Evolutionary conservation across 1,140 invertebrate species (phyloP).

Genomic region (Paralvinella palmiformis): DNA sequence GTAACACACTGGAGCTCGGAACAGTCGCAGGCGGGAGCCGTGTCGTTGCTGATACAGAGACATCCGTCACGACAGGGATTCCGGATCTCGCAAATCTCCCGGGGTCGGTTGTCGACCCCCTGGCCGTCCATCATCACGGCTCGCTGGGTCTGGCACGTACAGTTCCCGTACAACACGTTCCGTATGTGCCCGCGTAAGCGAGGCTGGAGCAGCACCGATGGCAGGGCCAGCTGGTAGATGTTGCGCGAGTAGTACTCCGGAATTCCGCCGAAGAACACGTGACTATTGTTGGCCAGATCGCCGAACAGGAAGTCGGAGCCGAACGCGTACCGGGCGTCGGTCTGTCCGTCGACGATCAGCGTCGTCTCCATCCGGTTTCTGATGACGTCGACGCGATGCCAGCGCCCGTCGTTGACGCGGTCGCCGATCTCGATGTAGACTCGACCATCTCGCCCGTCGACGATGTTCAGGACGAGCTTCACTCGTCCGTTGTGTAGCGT

Average conservation of each 20-base stretch:
- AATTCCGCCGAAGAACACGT: slow-evolving; percentile 39
- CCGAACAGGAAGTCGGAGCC: slow-evolving; percentile 37
- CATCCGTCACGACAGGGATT: slow-evolving; percentile 28
- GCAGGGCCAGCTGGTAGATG: slow-evolving; percentile 26
- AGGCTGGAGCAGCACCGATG: slow-evolving; percentile 26
- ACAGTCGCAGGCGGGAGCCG: slow-evolving; percentile 15
- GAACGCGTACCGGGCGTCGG: slow-evolving; percentile 26
- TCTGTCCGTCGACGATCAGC: slow-evolving; percentile 31
- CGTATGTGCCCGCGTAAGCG: slow-evolving; percentile 31
- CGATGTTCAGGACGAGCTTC: slow-evolving; percentile 35
- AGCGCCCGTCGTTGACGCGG: slow-evolving; percentile 33
- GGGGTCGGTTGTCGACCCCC: slow-evolving; percentile 18
- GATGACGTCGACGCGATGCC: slow-evolving; percentile 37
- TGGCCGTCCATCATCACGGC: slow-evolving; percentile 26
- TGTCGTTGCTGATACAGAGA: slow-evolving; percentile 15
- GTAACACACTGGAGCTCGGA: slow-evolving; percentile 18
- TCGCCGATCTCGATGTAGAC: slow-evolving; percentile 22
- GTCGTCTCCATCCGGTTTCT: slow-evolving; percentile 36
- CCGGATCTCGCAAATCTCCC: slow-evolving; percentile 33
- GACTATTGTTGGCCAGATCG: slow-evolving; percentile 26
- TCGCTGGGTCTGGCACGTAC: slow-evolving; percentile 34
- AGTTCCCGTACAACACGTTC: slow-evolving; percentile 44
- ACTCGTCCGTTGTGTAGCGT: slow-evolving; percentile 22
- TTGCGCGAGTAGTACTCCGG: slow-evolving; percentile 24
- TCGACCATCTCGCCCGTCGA: slow-evolving; percentile 28